A percentile compares a stretch with the other conserved stretches of the same genome.
Evolutionary conservation across 1,140 invertebrate species (phyloP).

Genomic region (Sipha flava): DNA sequence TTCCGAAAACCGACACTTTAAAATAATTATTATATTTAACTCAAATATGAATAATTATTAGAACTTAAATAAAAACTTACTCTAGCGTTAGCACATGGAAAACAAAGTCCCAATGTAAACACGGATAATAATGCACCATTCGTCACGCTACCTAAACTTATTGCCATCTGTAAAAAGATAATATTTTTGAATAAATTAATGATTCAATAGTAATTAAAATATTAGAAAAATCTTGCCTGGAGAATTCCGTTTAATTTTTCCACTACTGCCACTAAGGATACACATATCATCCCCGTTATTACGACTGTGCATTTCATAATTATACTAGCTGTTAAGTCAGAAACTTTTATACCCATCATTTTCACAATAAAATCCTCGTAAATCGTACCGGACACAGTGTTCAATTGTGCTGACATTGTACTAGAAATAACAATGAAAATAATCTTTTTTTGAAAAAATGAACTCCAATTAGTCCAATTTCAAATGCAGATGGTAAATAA

Average conservation of each 20-base stretch:
- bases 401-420: constrained; percentile 69
- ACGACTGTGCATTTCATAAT: constrained; percentile 58
- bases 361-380: constrained; percentile 70
- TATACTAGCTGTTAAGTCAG: constrained; percentile 54
- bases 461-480: no score
- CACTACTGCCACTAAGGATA: constrained; percentile 57
- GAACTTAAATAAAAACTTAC: neutral
- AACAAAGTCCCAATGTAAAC: constrained; percentile 68
- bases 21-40: no score
- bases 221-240: neutral
- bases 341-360: constrained; percentile 44
- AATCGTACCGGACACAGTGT: constrained; percentile 71
- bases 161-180: constrained; percentile 47
- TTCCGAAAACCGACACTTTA: no score
- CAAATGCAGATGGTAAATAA: no score
- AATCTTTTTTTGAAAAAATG: no score
- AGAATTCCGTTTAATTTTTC: constrained; percentile 53
- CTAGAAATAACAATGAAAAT: constrained; percentile 46
- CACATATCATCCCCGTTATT: constrained; percentile 54
- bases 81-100: constrained; percentile 58
- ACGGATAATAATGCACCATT: constrained; percentile 66
- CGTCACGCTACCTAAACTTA: constrained; percentile 58
- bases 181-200: neutral
- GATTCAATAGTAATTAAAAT: neutral
- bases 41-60: no score